Evolutionary conservation across 2,113 vertebrate species (phyloP).

Genomic region (Halichoeres trimaculatus): DNA sequence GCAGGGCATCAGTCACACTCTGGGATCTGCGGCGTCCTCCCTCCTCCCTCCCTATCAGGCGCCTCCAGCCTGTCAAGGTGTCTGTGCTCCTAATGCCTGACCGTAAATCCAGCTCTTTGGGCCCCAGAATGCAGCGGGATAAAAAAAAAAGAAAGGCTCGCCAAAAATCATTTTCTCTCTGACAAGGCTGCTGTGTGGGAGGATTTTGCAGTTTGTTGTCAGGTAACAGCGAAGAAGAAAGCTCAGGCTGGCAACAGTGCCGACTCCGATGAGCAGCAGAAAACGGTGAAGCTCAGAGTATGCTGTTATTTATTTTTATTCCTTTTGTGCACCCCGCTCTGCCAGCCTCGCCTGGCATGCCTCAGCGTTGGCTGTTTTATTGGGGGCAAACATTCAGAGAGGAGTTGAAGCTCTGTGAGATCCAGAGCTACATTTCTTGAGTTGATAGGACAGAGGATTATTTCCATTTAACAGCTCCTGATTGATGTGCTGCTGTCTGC

Average conservation of each 20-base stretch:
- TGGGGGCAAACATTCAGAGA: background rate
- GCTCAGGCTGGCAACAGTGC: conserved; percentile 9
- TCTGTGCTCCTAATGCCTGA: conserved; percentile 46
- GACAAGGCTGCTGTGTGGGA: conserved; percentile 22
- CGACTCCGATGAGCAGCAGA: background rate
- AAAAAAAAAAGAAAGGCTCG: background rate
- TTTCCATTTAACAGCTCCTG: background rate
- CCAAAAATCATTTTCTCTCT: conserved; percentile 24
- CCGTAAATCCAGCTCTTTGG: conserved; percentile 42
- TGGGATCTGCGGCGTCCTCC: conserved; percentile 41
- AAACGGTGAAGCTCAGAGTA: conserved; percentile 1
- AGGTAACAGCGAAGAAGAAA: conserved; percentile 14
- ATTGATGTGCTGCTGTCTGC: background rate
- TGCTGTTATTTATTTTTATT: background rate
- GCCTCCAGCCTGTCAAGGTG: conserved; percentile 44
- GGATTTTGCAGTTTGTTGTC: conserved; percentile 24
- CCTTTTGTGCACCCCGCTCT: conserved; percentile 8
- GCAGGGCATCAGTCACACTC: conserved; percentile 48
- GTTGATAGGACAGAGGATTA: background rate
- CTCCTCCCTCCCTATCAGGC: conserved; percentile 9
- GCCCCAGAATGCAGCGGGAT: background rate
- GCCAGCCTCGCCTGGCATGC: background rate
- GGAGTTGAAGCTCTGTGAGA: background rate
- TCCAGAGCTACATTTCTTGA: background rate
- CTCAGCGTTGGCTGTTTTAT: background rate